Evolutionary conservation across 1,140 invertebrate species (phyloP).

Genomic region (Leptopilina boulardi): DNA sequence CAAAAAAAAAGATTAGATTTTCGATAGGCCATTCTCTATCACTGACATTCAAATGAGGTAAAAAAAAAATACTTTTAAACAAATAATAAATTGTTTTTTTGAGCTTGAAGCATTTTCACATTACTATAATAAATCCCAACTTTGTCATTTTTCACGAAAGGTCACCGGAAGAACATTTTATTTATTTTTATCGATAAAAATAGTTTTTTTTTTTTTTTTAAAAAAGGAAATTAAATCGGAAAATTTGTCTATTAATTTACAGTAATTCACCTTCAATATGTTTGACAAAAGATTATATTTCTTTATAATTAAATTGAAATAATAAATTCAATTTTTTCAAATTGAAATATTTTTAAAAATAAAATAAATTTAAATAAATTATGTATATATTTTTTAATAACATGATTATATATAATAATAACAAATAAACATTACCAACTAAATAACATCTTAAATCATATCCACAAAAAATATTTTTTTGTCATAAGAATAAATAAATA

Average conservation of each 20-base stretch:
- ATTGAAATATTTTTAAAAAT: too few relatives aligned
- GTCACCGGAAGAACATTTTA: constrained; percentile 26
- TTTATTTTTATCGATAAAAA: not conserved
- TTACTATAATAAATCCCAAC: not conserved
- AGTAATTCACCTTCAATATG: too few relatives aligned
- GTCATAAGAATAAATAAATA: too few relatives aligned
- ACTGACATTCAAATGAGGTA: not conserved
- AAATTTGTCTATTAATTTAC: not conserved
- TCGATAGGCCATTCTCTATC: constrained; percentile 8
- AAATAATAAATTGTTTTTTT: not conserved
- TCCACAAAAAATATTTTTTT: too few relatives aligned
- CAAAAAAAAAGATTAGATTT: not conserved
- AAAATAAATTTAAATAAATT: too few relatives aligned
- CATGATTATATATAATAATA: too few relatives aligned
- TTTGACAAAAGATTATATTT: too few relatives aligned
- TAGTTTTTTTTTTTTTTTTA: not conserved
- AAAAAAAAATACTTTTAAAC: not conserved
- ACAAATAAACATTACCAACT: too few relatives aligned
- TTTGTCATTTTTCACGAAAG: not conserved
- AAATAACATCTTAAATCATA: too few relatives aligned
- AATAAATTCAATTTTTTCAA: too few relatives aligned
- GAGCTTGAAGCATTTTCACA: not conserved
- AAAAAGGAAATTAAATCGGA: not conserved
- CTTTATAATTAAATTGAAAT: too few relatives aligned
- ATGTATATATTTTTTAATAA: too few relatives aligned